Conservation (phyloP, 53 echinoderm and acorn worm species). For the Glandiceps talaboti region DNA sequence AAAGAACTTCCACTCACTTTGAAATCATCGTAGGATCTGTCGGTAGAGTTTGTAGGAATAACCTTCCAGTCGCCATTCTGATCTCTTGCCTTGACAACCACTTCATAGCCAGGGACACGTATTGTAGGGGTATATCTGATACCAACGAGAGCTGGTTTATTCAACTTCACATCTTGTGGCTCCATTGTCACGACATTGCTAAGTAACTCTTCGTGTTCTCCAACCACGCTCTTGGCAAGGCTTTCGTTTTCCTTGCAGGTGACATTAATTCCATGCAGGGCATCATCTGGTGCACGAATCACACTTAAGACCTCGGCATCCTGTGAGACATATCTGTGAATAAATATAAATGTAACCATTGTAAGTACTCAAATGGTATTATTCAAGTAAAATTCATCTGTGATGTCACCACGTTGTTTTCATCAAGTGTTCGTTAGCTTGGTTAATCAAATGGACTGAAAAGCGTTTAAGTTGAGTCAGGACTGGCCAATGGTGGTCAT, state of each 20-base stretch:
- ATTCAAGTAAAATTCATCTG: too few species aligned
- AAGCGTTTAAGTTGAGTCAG: too few species aligned
- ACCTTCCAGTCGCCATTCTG: neutral
- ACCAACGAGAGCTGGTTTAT: neutral
- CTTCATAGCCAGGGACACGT: neutral
- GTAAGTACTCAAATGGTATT: too few species aligned
- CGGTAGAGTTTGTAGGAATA: neutral
- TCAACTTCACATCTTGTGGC: neutral
- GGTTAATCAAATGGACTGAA: too few species aligned
- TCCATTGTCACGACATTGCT: neutral
- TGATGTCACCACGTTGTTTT: too few species aligned
- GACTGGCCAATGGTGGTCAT: too few species aligned
- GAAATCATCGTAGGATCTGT: neutral
- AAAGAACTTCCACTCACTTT: neutral
- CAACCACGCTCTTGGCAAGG: neutral
- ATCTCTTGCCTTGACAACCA: neutral
- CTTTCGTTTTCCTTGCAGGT: neutral
- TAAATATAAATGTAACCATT: too few species aligned
- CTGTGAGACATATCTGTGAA: neutral
- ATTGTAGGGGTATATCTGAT: neutral
- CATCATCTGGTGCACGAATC: neutral
- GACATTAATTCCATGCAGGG: neutral
- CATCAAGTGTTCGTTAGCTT: too few species aligned
- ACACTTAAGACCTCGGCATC: neutral
- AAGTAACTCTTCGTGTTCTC: neutral